A percentile compares a stretch with the other conserved stretches of the same genome.
phyloP scores from a whole-genome alignment of 2,888 invertebrate genomes.

The Drosophila rubida region DNA sequence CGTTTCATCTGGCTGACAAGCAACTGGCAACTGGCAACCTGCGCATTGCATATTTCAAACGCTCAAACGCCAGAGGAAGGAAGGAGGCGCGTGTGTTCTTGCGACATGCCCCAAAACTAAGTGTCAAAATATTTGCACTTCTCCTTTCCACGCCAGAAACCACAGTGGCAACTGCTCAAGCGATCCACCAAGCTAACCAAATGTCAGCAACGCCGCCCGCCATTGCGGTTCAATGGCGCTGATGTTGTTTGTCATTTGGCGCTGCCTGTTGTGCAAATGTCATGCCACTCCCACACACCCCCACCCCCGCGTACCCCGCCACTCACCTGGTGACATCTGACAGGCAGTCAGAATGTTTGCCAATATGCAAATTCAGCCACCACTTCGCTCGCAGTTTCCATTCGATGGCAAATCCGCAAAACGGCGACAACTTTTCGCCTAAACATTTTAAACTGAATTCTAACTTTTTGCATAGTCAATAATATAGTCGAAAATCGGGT shows the following conservation, averaged over 20 bases:
- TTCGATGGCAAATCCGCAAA: slow-evolving; percentile 33
- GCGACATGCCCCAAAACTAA: slow-evolving; percentile 56
- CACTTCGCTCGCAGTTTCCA: slow-evolving; percentile 5
- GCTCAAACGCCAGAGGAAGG: slow-evolving; percentile 14
- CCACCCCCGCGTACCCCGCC: slow-evolving; percentile 2
- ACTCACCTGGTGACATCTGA: slow-evolving; percentile 33
- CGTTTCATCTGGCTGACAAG: slow-evolving; percentile 53
- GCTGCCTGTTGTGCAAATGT: slow-evolving; percentile 52
- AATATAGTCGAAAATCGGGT: slow-evolving; percentile 32
- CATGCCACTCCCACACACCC: slow-evolving; percentile 24
- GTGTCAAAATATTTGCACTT: slow-evolving; percentile 79
- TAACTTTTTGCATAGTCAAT: slow-evolving; percentile 49
- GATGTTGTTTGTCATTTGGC: slow-evolving; percentile 70
- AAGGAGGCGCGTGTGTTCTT: slow-evolving; percentile 15
- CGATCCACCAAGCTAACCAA: slow-evolving; percentile 42
- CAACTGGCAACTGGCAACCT: slow-evolving; percentile 24
- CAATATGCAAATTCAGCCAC: slow-evolving; percentile 68
- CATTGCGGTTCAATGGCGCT: slow-evolving; percentile 74
- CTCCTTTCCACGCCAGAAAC: not conserved
- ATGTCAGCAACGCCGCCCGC: slow-evolving; percentile 61
- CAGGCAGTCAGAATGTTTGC: slow-evolving; percentile 54
- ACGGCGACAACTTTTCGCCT: slow-evolving; percentile 34
- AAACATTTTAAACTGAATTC: slow-evolving; percentile 62
- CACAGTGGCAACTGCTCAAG: slow-evolving; percentile 13
- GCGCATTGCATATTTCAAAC: slow-evolving; percentile 44